A percentile compares a stretch with the other conserved stretches of the same genome.
Conservation (phyloP, 2,797 vertebrate genomes). For the Aeoliscus strigatus region DNA sequence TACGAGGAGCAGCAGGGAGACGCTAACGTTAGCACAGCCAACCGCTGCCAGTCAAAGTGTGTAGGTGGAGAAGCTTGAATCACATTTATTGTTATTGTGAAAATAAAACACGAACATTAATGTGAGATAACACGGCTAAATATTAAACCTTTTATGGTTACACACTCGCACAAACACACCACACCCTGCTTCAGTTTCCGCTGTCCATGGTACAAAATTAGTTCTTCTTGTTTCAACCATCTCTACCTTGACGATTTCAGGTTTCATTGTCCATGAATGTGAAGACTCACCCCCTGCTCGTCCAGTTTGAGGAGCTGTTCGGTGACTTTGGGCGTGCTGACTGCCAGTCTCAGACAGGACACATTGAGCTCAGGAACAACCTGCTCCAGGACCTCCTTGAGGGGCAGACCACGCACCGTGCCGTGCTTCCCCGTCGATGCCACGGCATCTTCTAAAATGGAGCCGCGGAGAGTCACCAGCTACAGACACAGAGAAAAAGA, state of each 20-base stretch:
- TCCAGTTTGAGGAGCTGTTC: conserved; percentile 95
- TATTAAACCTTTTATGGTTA: too few species aligned
- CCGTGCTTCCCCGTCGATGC: conserved; percentile 81
- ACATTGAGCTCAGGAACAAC: conserved; percentile 84
- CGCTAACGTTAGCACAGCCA: conserved; percentile 14
- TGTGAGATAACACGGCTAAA: too few species aligned
- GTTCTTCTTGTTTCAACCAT: conserved; percentile 6
- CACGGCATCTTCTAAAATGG: conserved; percentile 84
- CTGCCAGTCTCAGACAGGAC: conserved; percentile 82
- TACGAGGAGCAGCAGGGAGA: conserved; percentile 47
- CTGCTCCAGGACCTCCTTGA: conserved; percentile 86
- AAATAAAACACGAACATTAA: too few species aligned
- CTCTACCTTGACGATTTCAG: neutral
- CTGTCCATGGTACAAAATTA: conserved; percentile 23
- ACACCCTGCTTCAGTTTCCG: conserved; percentile 33
- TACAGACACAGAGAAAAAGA: conserved; percentile 54
- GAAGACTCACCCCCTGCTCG: conserved; percentile 86
- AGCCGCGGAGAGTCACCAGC: conserved; percentile 87
- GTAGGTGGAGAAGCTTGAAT: too few species aligned
- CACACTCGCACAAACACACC: conserved; percentile 25
- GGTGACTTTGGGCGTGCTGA: conserved; percentile 84
- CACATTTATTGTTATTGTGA: conserved; percentile 13
- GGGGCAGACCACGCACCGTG: conserved; percentile 80
- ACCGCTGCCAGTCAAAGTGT: too few species aligned
- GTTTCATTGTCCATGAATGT: too few species aligned